phyloP scores from a whole-genome alignment of 2,797 vertebrate genomes.

The Mormyrus hasselquistii region DNA sequence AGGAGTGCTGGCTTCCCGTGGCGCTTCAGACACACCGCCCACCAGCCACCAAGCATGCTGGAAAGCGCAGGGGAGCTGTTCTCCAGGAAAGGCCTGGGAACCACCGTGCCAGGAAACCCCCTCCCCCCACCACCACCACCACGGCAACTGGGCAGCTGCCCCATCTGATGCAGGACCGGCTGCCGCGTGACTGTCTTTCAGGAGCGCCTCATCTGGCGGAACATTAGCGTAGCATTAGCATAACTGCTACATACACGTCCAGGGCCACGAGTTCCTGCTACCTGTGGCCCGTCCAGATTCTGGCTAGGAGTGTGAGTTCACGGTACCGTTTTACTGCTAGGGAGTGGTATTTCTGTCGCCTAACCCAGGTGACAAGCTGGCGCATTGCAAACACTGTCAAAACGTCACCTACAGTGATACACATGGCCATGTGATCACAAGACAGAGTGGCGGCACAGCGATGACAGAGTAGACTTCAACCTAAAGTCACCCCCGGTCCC shows the following conservation, averaged over 20 bases:
- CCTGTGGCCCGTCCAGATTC: background rate
- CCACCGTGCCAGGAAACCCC: background rate
- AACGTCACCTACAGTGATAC: background rate
- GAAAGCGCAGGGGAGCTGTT: background rate
- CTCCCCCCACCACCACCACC: background rate
- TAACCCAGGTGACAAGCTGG: background rate
- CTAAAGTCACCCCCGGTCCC: background rate
- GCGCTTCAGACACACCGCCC: background rate
- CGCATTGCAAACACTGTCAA: background rate
- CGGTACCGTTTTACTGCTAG: background rate
- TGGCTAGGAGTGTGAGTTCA: background rate
- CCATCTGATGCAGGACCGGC: background rate
- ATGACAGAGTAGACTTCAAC: background rate
- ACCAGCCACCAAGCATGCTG: background rate
- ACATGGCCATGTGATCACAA: background rate
- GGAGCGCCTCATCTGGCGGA: background rate
- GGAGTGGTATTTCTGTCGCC: background rate
- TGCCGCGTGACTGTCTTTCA: background rate
- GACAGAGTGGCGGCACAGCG: background rate
- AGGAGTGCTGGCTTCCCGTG: slow-evolving; percentile 20
- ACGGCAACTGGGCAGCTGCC: background rate
- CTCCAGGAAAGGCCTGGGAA: background rate
- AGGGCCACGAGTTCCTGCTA: background rate
- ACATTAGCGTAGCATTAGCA: background rate
- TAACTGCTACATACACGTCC: background rate